Evolutionary conservation across 2,113 vertebrate species (phyloP).

Genomic region (Alosa alosa): DNA sequence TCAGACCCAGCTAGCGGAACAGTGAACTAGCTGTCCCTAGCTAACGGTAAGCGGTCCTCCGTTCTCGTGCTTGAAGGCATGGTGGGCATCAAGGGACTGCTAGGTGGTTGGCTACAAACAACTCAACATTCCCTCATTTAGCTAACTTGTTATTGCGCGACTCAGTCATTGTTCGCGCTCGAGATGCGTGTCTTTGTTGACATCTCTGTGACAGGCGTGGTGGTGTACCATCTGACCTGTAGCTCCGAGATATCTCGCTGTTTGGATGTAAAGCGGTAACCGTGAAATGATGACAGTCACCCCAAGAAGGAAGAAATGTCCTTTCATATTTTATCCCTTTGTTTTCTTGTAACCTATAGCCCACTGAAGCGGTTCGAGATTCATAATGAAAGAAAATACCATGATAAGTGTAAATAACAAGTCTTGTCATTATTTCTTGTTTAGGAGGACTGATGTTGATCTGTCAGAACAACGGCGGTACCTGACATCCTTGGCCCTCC

Average conservation of each 20-base stretch:
- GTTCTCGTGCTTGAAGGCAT: not conserved
- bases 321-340: not conserved
- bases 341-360: not conserved
- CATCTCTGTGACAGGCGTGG: constrained; percentile 8
- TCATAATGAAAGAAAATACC: not conserved
- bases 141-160: not conserved
- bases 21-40: constrained; percentile 2
- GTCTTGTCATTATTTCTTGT: not conserved
- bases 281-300: not conserved
- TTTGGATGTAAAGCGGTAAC: not conserved
- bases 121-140: not conserved
- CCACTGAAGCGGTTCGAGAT: not conserved
- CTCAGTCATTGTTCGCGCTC: not conserved
- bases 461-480: not conserved
- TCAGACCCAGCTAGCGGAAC: constrained; percentile 7
- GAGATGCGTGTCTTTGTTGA: constrained; percentile 14
- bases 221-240: not conserved
- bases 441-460: not conserved
- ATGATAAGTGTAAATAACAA: not conserved
- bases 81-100: constrained; percentile 1
- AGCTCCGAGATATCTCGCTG: not conserved
- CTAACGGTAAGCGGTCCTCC: constrained; percentile 6
- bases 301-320: not conserved
- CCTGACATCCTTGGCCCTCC: not conserved
- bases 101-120: not conserved